Evolutionary conservation across 1,140 invertebrate genomes (phyloP).

Genomic region (Bombus confusus): DNA sequence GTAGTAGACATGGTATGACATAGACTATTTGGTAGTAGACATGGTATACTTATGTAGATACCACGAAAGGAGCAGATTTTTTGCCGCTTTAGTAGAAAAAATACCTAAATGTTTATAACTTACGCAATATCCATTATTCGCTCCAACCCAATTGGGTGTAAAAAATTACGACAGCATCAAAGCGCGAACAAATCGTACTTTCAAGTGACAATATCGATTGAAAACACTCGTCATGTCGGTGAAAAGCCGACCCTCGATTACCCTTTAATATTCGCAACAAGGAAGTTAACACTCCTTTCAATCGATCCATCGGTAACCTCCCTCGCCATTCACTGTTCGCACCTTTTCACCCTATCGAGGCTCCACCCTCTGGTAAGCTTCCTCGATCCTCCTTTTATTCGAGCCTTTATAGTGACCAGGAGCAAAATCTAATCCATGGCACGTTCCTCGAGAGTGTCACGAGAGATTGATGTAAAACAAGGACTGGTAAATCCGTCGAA

Average conservation of each 20-base stretch:
- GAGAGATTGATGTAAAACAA: constrained; percentile 22
- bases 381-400: background rate
- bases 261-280: background rate
- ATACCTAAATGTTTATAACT: background rate
- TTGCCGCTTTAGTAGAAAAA: background rate
- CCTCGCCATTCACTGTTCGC: background rate
- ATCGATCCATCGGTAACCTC: background rate
- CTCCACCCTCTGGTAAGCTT: background rate
- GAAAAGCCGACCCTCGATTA: background rate
- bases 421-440: constrained; percentile 6
- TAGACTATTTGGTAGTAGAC: no score
- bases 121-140: background rate
- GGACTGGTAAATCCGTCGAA: background rate
- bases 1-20: no score
- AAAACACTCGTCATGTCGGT: background rate
- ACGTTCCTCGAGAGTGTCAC: background rate
- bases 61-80: no score
- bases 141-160: no score
- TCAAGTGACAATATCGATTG: background rate
- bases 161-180: no score
- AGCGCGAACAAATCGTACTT: background rate
- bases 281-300: background rate
- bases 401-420: background rate
- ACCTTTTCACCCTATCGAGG: background rate
- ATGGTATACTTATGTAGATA: no score